Conservation (phyloP, 2,888 invertebrate genomes). For the Steromphala cineraria region DNA sequence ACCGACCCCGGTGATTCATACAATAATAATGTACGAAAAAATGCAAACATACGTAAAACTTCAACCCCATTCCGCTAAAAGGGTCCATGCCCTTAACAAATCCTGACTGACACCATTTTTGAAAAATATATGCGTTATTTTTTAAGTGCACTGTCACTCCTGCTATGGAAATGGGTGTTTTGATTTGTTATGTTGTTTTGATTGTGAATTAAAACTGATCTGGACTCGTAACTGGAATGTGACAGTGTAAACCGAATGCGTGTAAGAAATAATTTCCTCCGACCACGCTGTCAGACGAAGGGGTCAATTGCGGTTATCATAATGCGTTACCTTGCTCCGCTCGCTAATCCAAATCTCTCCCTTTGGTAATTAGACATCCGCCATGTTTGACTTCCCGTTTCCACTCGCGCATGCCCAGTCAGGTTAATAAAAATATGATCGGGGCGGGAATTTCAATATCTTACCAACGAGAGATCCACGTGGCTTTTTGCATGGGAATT, state of each 20-base stretch:
- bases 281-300: not conserved
- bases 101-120: no score
- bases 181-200: not conserved
- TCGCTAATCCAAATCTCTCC: conserved; percentile 4
- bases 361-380: conserved; percentile 16
- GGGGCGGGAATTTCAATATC: not conserved
- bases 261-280: not conserved
- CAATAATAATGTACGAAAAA: no score
- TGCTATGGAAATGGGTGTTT: no score
- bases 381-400: conserved; percentile 17
- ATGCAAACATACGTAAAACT: no score
- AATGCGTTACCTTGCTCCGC: not conserved
- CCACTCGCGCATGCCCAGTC: not conserved
- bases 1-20: no score
- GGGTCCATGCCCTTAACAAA: no score
- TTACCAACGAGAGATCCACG: no score
- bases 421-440: not conserved
- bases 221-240: not conserved
- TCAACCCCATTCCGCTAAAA: no score
- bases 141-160: not conserved
- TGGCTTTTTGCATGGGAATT: no score
- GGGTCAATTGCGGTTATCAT: not conserved
- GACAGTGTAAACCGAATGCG: not conserved
- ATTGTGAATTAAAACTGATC: not conserved
- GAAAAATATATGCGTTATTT: not conserved